These are phyloP conservation scores for Pluvialis apricaria DNA, from an alignment of 2,113 vertebrate species.

Conservation along the genomic window DNA sequence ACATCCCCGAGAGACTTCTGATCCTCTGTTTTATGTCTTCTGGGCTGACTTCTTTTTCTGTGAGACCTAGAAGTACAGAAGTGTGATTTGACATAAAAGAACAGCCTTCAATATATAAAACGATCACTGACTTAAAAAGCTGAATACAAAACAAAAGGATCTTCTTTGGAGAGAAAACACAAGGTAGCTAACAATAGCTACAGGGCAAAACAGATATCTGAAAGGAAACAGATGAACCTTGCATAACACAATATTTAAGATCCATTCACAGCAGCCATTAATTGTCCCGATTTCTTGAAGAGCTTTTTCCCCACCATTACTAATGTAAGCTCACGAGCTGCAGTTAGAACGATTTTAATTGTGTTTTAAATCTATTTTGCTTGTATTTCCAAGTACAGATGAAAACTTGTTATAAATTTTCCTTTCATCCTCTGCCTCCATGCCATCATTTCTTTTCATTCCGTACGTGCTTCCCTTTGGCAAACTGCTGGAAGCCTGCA, in stretches of 20 bases:
- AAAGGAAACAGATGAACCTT: slow-evolving; percentile 40
- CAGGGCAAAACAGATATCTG: slow-evolving; percentile 4
- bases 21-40: slow-evolving; percentile 89
- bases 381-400: neutral
- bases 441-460: neutral
- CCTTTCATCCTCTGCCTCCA: slow-evolving; percentile 7
- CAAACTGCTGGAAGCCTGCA: slow-evolving; percentile 29
- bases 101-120: neutral
- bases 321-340: neutral
- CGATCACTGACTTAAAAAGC: neutral
- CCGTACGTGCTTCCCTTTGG: neutral
- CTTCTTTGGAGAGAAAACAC: slow-evolving; percentile 4
- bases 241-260: neutral
- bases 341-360: neutral
- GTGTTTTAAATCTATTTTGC: neutral
- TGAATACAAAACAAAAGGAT: neutral
- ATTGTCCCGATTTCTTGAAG: neutral
- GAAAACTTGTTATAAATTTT: neutral
- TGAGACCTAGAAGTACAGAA: slow-evolving; percentile 77
- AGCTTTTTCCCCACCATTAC: neutral
- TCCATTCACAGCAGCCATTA: neutral
- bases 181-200: slow-evolving; percentile 10
- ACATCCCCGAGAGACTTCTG: slow-evolving; percentile 83
- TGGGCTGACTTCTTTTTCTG: slow-evolving; percentile 86
- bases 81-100: neutral